Base-by-base conservation (phyloP, 2,113 vertebrate genomes). In the Podarcis muralis region DNA sequence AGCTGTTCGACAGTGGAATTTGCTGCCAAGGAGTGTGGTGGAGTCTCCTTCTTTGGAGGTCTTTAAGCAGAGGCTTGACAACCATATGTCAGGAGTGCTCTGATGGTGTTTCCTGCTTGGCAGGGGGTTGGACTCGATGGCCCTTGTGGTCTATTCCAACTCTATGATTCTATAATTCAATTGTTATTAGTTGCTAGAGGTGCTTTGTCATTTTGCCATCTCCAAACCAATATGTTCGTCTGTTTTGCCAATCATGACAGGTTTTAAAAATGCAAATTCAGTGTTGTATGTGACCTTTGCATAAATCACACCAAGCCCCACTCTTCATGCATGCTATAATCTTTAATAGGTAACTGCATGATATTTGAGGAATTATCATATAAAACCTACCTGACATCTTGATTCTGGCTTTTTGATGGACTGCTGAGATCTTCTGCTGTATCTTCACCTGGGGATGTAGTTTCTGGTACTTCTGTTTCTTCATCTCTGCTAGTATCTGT, bases 381-480 rank as follows among this genome's bases (percentile, higher is more conserved):
- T 57, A 62, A 59, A 37, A n/a, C 92, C 91, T 94, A 96, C 96
- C 90, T 93, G 92, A 35, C 59, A 18, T 27, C 16, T 79, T 89
- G 77, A n/a, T 89, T 78, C 11, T 91, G 48, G 27, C 76, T 93
- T 91, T 89, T 53, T 66, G 74, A 30, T 90, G 91, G 84, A 87
- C 11, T 0, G 5, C 57, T 57, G 74, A 79, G 35, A 85, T 43
- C 48, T 59, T 43, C 48, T 59, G 48, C 53, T 74, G 94, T 77
- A 15, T 84, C n/a, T 90, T 93, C 91, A 20, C 83, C 84, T 86
- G 90, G 86, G 1, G 87, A 89, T 82, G 66, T 48, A 72, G 40
- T 23, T 65, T 89, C 59, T 62, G 48, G 43, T 66, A 22, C 87
- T 65, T 86, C 89, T 66, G 20, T 71, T 82, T 57, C 62, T 92